These are phyloP conservation scores for Eristalis arbustorum DNA, from an alignment of 2,888 invertebrate species.

Conservation along the genomic window DNA sequence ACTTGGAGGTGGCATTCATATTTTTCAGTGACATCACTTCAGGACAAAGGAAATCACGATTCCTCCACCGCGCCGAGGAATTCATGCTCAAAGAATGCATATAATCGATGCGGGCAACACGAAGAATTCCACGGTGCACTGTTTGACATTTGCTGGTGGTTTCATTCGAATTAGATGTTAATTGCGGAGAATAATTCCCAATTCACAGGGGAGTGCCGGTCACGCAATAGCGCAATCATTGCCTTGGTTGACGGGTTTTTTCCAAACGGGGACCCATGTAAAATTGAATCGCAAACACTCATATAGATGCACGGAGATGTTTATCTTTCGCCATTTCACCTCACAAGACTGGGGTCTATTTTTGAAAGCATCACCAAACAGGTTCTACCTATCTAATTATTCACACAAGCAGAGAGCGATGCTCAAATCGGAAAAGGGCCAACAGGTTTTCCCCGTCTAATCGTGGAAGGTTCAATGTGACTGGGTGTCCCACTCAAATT, in stretches of 20 bases:
- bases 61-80: not conserved
- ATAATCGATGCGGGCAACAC: not conserved
- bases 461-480: not conserved
- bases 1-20: not conserved
- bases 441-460: not conserved
- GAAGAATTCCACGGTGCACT: too few species aligned
- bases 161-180: conserved; percentile 1
- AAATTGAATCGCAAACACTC: not conserved
- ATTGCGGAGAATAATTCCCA: not conserved
- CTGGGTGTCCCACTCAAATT: not conserved
- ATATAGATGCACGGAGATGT: not conserved
- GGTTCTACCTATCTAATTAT: not conserved
- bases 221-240: conserved; percentile 2
- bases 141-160: not conserved
- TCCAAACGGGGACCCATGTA: not conserved
- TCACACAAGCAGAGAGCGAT: not conserved
- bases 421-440: not conserved
- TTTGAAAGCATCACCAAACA: not conserved
- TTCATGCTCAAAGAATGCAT: not conserved
- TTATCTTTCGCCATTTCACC: not conserved
- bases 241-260: not conserved
- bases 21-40: not conserved
- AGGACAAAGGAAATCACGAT: not conserved
- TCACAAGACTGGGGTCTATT: not conserved
- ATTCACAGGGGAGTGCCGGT: not conserved